A percentile compares a stretch with the other conserved stretches of the same genome.
Conservation (phyloP, 1,140 invertebrate genomes). For the Carposina sasakii region DNA sequence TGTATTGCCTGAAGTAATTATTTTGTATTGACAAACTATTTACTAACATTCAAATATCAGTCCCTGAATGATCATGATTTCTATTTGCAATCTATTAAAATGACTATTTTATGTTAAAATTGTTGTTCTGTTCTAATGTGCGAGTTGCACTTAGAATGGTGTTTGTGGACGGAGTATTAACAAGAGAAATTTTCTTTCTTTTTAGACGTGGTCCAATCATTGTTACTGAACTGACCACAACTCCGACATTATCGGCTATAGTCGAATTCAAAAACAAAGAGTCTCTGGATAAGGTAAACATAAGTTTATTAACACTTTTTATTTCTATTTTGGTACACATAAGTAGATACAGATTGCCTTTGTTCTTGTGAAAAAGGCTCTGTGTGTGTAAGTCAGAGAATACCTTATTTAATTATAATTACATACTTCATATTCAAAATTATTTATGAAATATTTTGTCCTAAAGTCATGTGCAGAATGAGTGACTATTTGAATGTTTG, state of each 20-base stretch:
- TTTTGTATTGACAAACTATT: constrained; percentile 30
- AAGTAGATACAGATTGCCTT: constrained; percentile 38
- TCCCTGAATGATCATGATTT: constrained; percentile 32
- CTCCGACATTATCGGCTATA: constrained; percentile 71
- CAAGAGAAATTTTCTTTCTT: constrained; percentile 65
- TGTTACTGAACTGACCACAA: constrained; percentile 70
- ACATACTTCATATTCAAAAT: constrained; percentile 51
- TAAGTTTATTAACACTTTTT: constrained; percentile 62
- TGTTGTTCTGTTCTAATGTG: constrained; percentile 43
- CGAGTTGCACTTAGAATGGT: constrained; percentile 37
- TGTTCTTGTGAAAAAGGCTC: too few species aligned
- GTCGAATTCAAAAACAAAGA: constrained; percentile 73
- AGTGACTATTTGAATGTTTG: constrained; percentile 70
- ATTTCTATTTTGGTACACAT: constrained; percentile 38
- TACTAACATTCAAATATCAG: constrained; percentile 70
- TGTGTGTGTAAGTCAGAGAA: too few species aligned
- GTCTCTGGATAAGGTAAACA: constrained; percentile 69
- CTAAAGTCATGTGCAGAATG: constrained; percentile 38
- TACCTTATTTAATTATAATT: constrained; percentile 34
- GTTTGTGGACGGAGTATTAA: constrained; percentile 56
- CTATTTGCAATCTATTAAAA: constrained; percentile 17
- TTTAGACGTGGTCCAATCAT: constrained; percentile 72
- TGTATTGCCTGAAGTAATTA: constrained; percentile 9
- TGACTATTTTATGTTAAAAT: constrained; percentile 16
- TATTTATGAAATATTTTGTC: constrained; percentile 28